phyloP scores from a whole-genome alignment of 35 echinoderm and acorn worm genomes.

The Lytechinus variegatus region DNA sequence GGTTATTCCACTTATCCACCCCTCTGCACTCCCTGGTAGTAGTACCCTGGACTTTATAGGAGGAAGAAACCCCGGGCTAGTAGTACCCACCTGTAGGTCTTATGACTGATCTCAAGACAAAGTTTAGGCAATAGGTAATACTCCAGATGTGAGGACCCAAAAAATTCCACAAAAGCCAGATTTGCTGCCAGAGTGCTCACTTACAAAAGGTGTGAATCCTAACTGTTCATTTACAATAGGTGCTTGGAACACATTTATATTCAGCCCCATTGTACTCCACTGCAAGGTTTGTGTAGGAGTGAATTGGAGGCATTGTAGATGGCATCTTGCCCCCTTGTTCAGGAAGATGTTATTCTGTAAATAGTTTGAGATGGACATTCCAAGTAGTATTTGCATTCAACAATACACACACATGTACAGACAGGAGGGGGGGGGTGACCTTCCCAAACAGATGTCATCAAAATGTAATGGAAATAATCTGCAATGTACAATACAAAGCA shows the following conservation, averaged over 20 bases:
- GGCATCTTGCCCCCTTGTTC: not conserved
- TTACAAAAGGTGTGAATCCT: slow-evolving; percentile 12
- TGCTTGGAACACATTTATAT: not conserved
- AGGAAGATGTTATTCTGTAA: not conserved
- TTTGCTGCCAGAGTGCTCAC: not conserved
- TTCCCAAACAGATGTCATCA: too few relatives aligned
- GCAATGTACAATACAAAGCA: too few relatives aligned
- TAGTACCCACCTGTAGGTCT: not conserved
- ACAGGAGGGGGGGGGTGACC: too few relatives aligned
- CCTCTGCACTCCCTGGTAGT: too few relatives aligned
- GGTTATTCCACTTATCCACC: too few relatives aligned
- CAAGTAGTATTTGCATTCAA: too few relatives aligned
- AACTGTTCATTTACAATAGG: not conserved
- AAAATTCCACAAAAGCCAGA: slow-evolving; percentile 1
- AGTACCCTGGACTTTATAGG: too few relatives aligned
- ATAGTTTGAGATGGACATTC: not conserved
- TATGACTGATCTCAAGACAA: not conserved
- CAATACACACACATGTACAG: too few relatives aligned
- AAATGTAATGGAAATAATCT: too few relatives aligned
- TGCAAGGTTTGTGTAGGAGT: not conserved
- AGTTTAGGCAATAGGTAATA: not conserved
- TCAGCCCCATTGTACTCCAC: not conserved
- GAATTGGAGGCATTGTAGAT: not conserved
- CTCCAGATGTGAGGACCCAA: not conserved
- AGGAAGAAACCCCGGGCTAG: too few relatives aligned